These are phyloP conservation scores for Bombus sibiricus DNA, from an alignment of 1,140 invertebrate genomes.

Conservation along the genomic window DNA sequence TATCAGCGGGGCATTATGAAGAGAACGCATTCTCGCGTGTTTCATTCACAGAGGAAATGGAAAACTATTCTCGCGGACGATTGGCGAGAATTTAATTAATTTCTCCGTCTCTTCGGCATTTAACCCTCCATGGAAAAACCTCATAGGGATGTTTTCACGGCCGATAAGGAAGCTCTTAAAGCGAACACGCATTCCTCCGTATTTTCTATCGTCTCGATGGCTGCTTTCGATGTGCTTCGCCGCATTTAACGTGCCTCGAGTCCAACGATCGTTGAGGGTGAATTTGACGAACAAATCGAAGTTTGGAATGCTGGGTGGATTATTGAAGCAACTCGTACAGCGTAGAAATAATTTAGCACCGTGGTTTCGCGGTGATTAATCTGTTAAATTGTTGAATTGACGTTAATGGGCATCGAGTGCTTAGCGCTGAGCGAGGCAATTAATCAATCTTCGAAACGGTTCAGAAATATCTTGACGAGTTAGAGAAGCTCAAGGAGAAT, in stretches of 20 bases:
- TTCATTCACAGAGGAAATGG: background rate
- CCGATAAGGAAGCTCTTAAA: slow-evolving; percentile 3
- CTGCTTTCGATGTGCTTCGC: background rate
- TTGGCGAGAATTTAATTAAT: slow-evolving; percentile 14
- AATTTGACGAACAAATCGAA: background rate
- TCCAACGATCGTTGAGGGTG: background rate
- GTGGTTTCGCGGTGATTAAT: slow-evolving; percentile 13
- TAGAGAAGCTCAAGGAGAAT: background rate
- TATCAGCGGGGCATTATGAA: background rate
- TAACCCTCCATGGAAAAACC: background rate
- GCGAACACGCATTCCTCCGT: background rate
- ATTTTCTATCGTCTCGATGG: background rate
- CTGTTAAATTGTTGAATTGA: slow-evolving; percentile 21
- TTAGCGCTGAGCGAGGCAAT: background rate
- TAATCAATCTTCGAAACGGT: slow-evolving; percentile 6
- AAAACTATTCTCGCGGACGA: background rate
- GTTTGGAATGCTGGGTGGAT: background rate
- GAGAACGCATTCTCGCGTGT: background rate
- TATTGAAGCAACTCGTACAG: background rate
- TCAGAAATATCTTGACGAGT: too few relatives aligned
- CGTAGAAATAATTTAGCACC: slow-evolving; percentile 5
- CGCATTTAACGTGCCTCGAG: background rate
- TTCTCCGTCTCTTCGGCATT: background rate
- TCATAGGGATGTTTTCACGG: background rate
- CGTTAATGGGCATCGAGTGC: slow-evolving; percentile 14